Evolutionary conservation across 2,113 vertebrate species (phyloP).

Genomic region (Lates calcarifer): DNA sequence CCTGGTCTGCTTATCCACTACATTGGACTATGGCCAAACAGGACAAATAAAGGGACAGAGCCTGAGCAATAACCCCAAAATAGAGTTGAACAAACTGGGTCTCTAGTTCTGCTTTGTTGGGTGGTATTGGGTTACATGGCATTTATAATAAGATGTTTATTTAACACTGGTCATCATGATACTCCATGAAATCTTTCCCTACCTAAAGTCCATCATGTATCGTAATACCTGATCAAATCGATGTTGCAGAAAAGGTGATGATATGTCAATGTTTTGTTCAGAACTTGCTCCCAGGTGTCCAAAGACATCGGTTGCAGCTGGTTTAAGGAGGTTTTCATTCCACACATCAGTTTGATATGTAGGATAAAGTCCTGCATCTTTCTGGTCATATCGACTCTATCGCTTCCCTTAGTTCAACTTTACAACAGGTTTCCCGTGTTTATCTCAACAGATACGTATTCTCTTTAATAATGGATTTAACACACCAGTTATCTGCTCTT

Average conservation of each 20-base stretch:
- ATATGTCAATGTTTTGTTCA: neutral
- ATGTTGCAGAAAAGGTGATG: neutral
- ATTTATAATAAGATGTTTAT: neutral
- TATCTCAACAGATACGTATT: neutral
- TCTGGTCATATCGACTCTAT: neutral
- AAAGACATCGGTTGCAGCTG: neutral
- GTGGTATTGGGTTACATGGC: neutral
- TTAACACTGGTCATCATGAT: neutral
- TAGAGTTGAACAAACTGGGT: neutral
- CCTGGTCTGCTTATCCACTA: constrained; percentile 37
- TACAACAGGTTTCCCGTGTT: neutral
- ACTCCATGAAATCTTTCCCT: neutral
- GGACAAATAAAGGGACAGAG: constrained; percentile 2
- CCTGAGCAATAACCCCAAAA: neutral
- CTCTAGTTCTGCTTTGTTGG: constrained; percentile 6
- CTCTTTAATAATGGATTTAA: neutral
- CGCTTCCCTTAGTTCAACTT: neutral
- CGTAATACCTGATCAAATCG: neutral
- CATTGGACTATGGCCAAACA: constrained; percentile 23
- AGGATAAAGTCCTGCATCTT: neutral
- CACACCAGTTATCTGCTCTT: neutral
- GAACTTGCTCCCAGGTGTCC: neutral
- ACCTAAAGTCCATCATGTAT: too few species aligned
- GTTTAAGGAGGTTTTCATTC: neutral
- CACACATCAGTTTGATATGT: neutral